Evolutionary conservation across 2,797 vertebrate genomes (phyloP), one percentile per base, ranked within the genome.

Genomic region (Triplophysa yarkandensis): DNA sequence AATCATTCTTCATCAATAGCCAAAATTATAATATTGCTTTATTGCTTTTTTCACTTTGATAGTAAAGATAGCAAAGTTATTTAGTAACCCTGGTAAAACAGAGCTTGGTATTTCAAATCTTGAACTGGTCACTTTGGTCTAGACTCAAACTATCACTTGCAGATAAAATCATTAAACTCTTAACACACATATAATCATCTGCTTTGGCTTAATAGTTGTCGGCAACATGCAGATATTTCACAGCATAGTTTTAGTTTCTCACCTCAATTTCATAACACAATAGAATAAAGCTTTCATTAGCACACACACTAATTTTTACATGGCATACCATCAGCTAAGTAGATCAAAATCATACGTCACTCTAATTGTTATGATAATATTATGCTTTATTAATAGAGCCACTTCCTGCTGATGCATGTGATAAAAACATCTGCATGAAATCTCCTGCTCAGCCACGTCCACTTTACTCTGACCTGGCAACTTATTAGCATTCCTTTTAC

Each of bases 1-100:
- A 43, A 41, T 64, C 30, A 55, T n/a, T 27, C 28, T 2, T 68
- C 63, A 58, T 50, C 54, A 68, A 67, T 71, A 70, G 72, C 68
- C 69, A n/a, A 71, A 69, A 80, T 73, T 67, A 66, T 44, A 43
- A 13, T 41, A 83, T 87, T 84, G 85, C 70, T 68, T 13, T 48
- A 78, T 68, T 60, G 63, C 77, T 75, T 74, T 76, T 41, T 70
- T 82, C 83, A 83, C 76, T 83, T 79, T 86, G 78, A 86, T 83
- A 83, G 75, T 68, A 84, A 88, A 85, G 86, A 57, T 64, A 80
- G 69, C 63, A 70, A 76, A 70, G 86, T 90, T 89, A 90, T 77
- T 89, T 71, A 87, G 55, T 88, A 84, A 88, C 87, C 19, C 71
- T 58, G 65, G 52, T 63, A 66, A 34, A 50, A 74, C 41, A 58